Percentiles rank a stretch among this genome's conserved stretches.
Conservation (phyloP, 35 echinoderm and acorn worm species). For the Holothuria glaberrima region DNA sequence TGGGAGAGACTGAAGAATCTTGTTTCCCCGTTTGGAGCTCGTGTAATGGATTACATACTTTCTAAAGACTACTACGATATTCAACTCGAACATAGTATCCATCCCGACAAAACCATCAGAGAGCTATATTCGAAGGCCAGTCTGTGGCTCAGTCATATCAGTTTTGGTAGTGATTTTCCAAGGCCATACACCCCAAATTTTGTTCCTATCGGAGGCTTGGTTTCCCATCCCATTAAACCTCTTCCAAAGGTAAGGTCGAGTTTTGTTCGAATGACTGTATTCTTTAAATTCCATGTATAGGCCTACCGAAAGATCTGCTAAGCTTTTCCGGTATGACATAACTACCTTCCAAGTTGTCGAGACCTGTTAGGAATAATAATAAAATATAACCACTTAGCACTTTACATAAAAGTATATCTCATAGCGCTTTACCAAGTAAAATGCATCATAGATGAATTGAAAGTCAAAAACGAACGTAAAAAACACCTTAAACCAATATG, state of each 20-base stretch:
- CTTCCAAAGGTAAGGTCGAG: conserved; percentile 43
- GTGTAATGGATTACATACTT: neutral
- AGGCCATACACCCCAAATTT: conserved; percentile 46
- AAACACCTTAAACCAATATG: no score
- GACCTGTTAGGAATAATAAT: no score
- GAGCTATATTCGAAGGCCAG: conserved; percentile 24
- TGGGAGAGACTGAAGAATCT: conserved; percentile 34
- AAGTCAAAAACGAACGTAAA: no score
- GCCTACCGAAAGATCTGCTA: no score
- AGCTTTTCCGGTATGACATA: no score
- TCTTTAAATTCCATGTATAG: no score
- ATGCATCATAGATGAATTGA: no score
- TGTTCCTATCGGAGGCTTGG: conserved; percentile 45
- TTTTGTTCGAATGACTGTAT: no score
- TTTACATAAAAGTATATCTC: no score
- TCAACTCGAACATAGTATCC: neutral
- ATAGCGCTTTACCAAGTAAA: no score
- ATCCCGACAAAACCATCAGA: conserved; percentile 22
- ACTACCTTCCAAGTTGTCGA: no score
- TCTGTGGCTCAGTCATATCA: conserved; percentile 1
- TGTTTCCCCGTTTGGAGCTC: neutral
- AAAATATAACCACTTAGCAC: no score
- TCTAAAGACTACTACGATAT: neutral
- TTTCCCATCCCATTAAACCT: conserved; percentile 5
- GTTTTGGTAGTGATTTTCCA: conserved; percentile 44